These are phyloP conservation scores for Prunella strophiata DNA, from an alignment of 2,797 vertebrate genomes.

Conservation along the genomic window DNA sequence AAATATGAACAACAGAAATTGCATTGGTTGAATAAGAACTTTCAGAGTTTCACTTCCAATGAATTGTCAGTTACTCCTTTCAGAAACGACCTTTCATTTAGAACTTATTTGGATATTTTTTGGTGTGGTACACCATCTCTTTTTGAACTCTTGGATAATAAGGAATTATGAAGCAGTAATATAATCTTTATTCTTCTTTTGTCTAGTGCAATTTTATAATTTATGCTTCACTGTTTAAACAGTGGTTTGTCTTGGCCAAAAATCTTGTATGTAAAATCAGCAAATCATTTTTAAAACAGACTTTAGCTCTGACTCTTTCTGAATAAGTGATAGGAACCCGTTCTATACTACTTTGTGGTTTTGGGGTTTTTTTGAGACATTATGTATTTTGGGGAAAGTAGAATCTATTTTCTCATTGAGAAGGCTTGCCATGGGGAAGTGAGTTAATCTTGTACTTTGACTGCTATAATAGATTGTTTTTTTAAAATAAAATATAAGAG, in stretches of 20 bases:
- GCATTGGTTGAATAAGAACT: not conserved
- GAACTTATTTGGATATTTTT: not conserved
- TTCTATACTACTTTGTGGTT: not conserved
- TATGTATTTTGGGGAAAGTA: not conserved
- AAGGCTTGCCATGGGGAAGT: not conserved
- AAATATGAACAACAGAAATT: not conserved
- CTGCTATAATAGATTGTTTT: fast-evolving
- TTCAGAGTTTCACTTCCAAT: not conserved
- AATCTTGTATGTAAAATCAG: not conserved
- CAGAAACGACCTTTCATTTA: not conserved
- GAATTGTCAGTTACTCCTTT: not conserved
- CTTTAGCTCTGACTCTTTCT: not conserved
- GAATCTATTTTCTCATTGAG: not conserved
- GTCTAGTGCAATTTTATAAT: not conserved
- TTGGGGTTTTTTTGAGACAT: not conserved
- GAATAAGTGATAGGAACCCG: not conserved
- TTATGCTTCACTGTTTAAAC: not conserved
- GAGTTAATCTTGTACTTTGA: not conserved
- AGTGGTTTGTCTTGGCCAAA: not conserved
- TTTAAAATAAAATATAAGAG: not conserved
- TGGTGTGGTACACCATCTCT: not conserved
- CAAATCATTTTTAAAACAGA: not conserved
- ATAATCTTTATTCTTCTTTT: not conserved
- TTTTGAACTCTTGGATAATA: not conserved
- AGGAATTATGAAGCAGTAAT: not conserved